A percentile compares a stretch with the other conserved stretches of the same genome.
Conservation (phyloP, 2,113 vertebrate genomes). For the Nycticorax nycticorax region DNA sequence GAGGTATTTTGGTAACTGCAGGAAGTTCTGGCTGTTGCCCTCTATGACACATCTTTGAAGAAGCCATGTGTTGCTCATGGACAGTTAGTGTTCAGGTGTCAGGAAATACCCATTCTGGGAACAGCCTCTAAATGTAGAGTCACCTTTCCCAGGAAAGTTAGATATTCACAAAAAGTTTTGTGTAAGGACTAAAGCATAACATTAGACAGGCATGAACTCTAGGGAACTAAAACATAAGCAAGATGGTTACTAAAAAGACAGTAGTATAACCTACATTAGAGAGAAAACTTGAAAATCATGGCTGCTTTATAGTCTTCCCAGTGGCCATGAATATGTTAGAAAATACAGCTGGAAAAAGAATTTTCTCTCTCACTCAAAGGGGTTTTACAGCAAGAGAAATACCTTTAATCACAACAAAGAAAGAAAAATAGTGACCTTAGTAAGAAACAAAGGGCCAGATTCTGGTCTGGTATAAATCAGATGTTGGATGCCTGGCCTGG, state of each 20-base stretch:
- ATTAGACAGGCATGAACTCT: not conserved
- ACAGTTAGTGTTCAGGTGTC: constrained; percentile 12
- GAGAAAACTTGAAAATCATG: not conserved
- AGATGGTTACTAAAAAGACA: not conserved
- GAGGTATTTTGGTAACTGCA: constrained; percentile 39
- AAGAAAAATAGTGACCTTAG: not conserved
- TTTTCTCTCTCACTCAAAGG: not conserved
- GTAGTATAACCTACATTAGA: not conserved
- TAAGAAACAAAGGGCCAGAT: not conserved
- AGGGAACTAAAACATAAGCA: not conserved
- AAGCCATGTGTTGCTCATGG: not conserved
- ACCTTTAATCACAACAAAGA: not conserved
- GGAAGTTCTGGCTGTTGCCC: constrained; percentile 57
- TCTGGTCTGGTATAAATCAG: constrained; percentile 27
- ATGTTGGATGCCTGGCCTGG: not conserved
- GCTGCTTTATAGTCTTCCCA: not conserved
- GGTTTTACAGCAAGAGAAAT: not conserved
- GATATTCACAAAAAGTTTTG: not conserved
- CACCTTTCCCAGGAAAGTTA: constrained; percentile 28
- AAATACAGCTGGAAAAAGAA: constrained; percentile 9
- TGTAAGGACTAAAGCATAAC: not conserved
- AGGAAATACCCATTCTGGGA: constrained; percentile 46
- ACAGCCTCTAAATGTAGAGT: not conserved
- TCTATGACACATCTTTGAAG: constrained; percentile 35
- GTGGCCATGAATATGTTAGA: not conserved